A percentile compares a stretch with the other conserved stretches of the same genome.
Conservation (phyloP, 2,113 vertebrate genomes). For the Stigmatopora nigra region DNA sequence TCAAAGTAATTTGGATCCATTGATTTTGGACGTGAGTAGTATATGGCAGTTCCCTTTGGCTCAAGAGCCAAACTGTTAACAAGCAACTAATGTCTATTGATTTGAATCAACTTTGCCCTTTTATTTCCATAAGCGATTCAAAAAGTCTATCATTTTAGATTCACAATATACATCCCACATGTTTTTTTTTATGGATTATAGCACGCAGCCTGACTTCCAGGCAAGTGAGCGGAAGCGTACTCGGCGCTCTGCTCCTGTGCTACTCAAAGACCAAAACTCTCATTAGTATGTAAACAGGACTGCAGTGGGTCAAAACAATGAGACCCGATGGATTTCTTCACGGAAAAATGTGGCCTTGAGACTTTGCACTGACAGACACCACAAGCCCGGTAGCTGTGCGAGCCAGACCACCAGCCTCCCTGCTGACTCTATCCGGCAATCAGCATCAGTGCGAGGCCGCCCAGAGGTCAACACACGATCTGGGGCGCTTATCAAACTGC, state of each 20-base stretch:
- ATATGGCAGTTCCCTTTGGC: constrained; percentile 25
- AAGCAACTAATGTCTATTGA: constrained; percentile 43
- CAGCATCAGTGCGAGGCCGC: constrained; percentile 41
- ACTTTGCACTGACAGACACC: constrained; percentile 54
- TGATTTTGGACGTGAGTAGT: constrained; percentile 29
- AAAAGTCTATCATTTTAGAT: constrained; percentile 33
- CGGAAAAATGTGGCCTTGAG: constrained; percentile 56
- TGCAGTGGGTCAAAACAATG: constrained; percentile 54
- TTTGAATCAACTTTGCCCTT: constrained; percentile 40
- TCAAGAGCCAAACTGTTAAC: constrained; percentile 31
- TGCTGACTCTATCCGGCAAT: constrained; percentile 55
- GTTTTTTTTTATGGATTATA: constrained; percentile 37
- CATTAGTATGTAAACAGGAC: constrained; percentile 63
- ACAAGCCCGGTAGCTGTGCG: constrained; percentile 39
- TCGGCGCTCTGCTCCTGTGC: constrained; percentile 19
- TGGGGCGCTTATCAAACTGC: constrained; percentile 54
- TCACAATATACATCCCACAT: constrained; percentile 19
- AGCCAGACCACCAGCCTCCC: constrained; percentile 51
- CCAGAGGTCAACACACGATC: constrained; percentile 51
- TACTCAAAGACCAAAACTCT: constrained; percentile 38
- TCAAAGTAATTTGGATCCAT: constrained; percentile 20
- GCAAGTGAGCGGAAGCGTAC: constrained; percentile 16
- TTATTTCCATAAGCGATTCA: constrained; percentile 42
- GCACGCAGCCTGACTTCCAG: constrained; percentile 12
- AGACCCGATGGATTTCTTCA: constrained; percentile 52